A percentile compares a stretch with the other conserved stretches of the same genome.
phyloP scores from a whole-genome alignment of 2,797 vertebrate species.

The Eupleurogrammus muticus region DNA sequence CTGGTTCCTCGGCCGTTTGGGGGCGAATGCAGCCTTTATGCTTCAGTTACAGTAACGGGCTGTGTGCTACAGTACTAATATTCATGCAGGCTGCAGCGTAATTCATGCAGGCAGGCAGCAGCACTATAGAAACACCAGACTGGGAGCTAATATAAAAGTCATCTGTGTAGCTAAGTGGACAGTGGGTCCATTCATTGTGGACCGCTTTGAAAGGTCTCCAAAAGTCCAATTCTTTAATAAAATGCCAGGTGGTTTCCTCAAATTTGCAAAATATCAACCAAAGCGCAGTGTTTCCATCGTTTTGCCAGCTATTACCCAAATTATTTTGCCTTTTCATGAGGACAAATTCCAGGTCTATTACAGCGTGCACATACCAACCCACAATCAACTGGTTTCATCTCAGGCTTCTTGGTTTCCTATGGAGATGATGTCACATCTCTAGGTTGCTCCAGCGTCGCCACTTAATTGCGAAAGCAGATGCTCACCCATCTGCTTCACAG shows the following conservation, averaged over 20 bases:
- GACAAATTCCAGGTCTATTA: slow-evolving; percentile 35
- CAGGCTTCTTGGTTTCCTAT: slow-evolving; percentile 47
- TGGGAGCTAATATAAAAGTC: slow-evolving; percentile 67
- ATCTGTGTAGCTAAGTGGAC: slow-evolving; percentile 63
- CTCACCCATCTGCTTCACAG: slow-evolving; percentile 57
- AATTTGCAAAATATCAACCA: slow-evolving; percentile 24
- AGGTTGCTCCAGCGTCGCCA: slow-evolving; percentile 31
- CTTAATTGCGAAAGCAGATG: slow-evolving; percentile 67
- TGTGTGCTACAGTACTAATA: slow-evolving; percentile 50
- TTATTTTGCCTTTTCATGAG: slow-evolving; percentile 3
- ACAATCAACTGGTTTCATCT: slow-evolving; percentile 33
- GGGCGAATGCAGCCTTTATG: slow-evolving; percentile 53
- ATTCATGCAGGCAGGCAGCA: slow-evolving; percentile 54
- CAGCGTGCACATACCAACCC: slow-evolving; percentile 24
- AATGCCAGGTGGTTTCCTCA: slow-evolving; percentile 41
- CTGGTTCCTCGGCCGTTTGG: slow-evolving; percentile 35
- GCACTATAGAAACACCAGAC: slow-evolving; percentile 45
- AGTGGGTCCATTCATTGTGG: slow-evolving; percentile 79
- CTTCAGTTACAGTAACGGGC: slow-evolving; percentile 58
- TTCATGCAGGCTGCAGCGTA: slow-evolving; percentile 44
- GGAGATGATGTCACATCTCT: slow-evolving; percentile 62
- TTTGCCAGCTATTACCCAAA: slow-evolving; percentile 8
- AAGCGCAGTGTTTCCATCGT: slow-evolving; percentile 16
- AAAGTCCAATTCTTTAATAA: slow-evolving; percentile 51
- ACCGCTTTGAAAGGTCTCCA: slow-evolving; percentile 62